These are phyloP conservation scores for Atlantisia rogersi DNA, from an alignment of 2,113 vertebrate species.

Conservation along the genomic window DNA sequence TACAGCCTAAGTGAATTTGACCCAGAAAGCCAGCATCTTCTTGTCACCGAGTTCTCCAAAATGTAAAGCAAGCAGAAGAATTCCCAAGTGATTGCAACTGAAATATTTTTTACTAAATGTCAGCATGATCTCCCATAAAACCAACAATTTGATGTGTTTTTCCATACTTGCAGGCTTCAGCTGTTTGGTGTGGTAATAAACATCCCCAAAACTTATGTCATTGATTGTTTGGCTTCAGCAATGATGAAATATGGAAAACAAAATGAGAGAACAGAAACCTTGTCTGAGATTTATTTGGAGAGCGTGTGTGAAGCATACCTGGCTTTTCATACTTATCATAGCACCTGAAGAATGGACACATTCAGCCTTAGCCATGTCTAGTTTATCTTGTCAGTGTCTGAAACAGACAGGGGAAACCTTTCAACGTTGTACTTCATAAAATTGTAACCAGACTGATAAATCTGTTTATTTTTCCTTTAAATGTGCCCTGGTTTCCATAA, in stretches of 20 bases:
- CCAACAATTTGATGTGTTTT: background rate
- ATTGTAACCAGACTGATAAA: constrained; percentile 71
- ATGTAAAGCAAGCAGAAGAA: background rate
- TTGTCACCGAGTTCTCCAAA: background rate
- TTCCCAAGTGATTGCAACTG: background rate
- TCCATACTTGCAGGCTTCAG: background rate
- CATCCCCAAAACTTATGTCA: background rate
- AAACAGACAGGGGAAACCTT: constrained; percentile 65
- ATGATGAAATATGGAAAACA: constrained; percentile 46
- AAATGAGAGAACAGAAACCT: constrained; percentile 12
- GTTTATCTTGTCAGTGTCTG: constrained; percentile 65
- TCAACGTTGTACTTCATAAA: constrained; percentile 64
- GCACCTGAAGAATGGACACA: constrained; percentile 44
- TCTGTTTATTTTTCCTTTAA: constrained; percentile 69
- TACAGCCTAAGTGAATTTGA: background rate
- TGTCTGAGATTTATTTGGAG: constrained; percentile 31
- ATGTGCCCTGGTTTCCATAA: constrained; percentile 62
- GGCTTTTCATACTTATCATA: constrained; percentile 29
- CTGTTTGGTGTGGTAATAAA: constrained; percentile 27
- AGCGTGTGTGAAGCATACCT: constrained; percentile 14
- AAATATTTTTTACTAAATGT: background rate
- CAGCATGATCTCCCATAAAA: background rate
- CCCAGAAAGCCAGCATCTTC: background rate
- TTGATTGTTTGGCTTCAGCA: constrained; percentile 5
- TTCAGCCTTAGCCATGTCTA: background rate